Evolutionary conservation across 2,888 invertebrate genomes (phyloP).

Genomic region (Drosophila kuntzei): DNA sequence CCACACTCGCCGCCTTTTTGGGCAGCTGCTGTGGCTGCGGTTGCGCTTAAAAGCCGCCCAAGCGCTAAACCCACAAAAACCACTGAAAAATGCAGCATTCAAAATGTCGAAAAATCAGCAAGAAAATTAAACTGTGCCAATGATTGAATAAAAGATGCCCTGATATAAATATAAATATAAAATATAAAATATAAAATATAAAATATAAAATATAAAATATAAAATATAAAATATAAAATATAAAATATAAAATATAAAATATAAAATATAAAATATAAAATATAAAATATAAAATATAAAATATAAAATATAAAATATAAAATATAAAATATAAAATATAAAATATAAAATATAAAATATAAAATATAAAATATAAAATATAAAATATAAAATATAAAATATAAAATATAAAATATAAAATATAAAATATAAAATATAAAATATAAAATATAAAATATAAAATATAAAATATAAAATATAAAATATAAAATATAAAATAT

Average conservation of each 20-base stretch:
- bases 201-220: background rate
- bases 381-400: background rate
- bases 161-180: background rate
- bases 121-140: conserved; percentile 2
- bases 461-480: background rate
- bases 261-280: background rate
- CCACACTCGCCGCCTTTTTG: conserved; percentile 42
- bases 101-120: conserved; percentile 57
- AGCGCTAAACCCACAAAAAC: conserved; percentile 56
- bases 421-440: background rate
- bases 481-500: background rate
- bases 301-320: background rate
- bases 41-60: conserved; percentile 62
- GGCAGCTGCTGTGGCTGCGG: conserved; percentile 27
- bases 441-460: background rate
- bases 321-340: background rate
- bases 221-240: background rate
- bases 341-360: background rate
- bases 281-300: background rate
- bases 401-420: background rate
- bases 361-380: background rate
- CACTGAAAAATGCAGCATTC: conserved; percentile 43
- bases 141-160: conserved; percentile 3
- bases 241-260: background rate
- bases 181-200: too few species aligned